phyloP scores from a whole-genome alignment of 2,797 vertebrate species.

The Propithecus deckenii region DNA sequence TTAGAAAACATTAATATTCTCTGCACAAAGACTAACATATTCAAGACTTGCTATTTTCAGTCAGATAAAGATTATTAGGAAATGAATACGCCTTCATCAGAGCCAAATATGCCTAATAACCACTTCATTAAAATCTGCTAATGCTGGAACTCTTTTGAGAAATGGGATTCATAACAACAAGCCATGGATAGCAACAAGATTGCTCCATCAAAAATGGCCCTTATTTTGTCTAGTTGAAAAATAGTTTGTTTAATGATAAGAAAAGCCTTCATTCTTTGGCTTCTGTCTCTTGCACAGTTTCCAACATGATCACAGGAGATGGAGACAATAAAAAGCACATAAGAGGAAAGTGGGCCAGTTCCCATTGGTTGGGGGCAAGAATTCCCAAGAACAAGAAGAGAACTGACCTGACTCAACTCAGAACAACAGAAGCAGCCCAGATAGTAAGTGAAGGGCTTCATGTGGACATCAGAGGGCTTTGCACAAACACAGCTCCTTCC shows the following conservation, averaged over 20 bases:
- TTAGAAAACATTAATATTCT: slow-evolving; percentile 41
- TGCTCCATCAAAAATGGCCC: not conserved
- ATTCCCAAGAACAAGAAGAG: not conserved
- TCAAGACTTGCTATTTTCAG: slow-evolving; percentile 46
- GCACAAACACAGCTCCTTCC: not conserved
- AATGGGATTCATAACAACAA: slow-evolving; percentile 13
- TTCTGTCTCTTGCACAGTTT: not conserved
- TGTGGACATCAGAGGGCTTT: not conserved
- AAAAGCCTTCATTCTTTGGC: not conserved
- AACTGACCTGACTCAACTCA: not conserved
- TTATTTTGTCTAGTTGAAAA: slow-evolving; percentile 35
- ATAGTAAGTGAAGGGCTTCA: not conserved
- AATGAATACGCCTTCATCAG: not conserved
- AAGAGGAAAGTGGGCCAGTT: not conserved
- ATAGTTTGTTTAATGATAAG: not conserved
- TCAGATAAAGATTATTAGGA: slow-evolving; percentile 47
- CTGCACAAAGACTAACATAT: slow-evolving; percentile 24
- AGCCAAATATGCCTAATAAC: slow-evolving; percentile 50
- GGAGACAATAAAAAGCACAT: not conserved
- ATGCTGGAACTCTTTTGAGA: slow-evolving; percentile 29
- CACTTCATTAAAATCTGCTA: not conserved
- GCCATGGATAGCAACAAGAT: not conserved
- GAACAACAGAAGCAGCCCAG: not conserved
- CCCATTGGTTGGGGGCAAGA: not conserved
- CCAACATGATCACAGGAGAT: not conserved